Evolutionary conservation across 2,113 vertebrate genomes (phyloP).

Genomic region (Sitta europaea): DNA sequence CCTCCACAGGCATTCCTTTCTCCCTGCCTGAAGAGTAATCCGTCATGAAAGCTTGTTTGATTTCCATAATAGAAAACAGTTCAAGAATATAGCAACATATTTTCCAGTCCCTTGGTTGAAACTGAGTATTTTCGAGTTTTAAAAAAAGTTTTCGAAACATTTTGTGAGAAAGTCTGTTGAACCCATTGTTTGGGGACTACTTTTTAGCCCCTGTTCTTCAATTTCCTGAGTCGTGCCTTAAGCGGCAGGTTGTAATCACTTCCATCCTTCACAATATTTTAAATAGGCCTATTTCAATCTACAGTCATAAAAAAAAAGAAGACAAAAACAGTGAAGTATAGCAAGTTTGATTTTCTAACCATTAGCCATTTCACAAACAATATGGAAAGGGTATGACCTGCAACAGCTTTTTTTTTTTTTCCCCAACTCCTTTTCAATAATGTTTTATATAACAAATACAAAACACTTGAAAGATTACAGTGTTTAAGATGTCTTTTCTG

Average conservation of each 20-base stretch:
- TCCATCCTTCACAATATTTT: slow-evolving; percentile 8
- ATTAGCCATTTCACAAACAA: background rate
- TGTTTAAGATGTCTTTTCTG: background rate
- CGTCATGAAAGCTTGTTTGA: slow-evolving; percentile 27
- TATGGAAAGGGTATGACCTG: background rate
- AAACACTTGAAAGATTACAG: background rate
- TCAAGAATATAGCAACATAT: slow-evolving; percentile 19
- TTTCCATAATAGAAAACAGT: slow-evolving; percentile 38
- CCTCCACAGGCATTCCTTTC: background rate
- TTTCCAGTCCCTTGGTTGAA: slow-evolving; percentile 25
- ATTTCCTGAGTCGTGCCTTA: slow-evolving; percentile 32
- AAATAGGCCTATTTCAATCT: background rate
- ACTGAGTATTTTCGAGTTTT: background rate
- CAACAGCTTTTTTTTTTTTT: background rate
- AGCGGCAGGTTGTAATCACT: slow-evolving; percentile 36
- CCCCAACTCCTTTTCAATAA: background rate
- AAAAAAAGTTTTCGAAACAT: background rate
- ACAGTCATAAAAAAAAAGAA: background rate
- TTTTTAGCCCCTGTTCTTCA: slow-evolving; percentile 46
- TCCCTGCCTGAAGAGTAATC: background rate
- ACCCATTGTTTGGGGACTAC: slow-evolving; percentile 7
- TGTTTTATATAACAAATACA: background rate
- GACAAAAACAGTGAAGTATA: background rate
- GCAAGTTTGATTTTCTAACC: background rate
- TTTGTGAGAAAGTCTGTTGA: slow-evolving; percentile 3